A percentile compares a stretch with the other conserved stretches of the same genome.
Conservation (phyloP, 2,888 invertebrate genomes). For the Lysandra coridon region DNA sequence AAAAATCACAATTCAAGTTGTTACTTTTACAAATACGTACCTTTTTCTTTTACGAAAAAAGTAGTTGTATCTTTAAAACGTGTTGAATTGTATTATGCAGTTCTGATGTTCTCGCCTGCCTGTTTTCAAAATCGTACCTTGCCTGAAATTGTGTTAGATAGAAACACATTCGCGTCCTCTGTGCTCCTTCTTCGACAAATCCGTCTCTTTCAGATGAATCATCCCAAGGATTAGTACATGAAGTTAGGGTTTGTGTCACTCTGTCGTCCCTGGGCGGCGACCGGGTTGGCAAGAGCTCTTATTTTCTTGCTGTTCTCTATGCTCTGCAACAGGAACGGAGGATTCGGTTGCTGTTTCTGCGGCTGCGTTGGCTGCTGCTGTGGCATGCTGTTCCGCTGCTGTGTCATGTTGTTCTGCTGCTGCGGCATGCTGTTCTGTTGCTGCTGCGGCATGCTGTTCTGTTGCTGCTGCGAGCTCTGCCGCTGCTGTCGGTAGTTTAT, state of each 20-base stretch:
- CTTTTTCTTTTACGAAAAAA: neutral
- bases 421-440: neutral
- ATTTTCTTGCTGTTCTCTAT: conserved; percentile 65
- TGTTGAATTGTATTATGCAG: neutral
- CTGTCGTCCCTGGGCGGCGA: conserved; percentile 55
- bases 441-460: conserved; percentile 40
- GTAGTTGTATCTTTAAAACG: neutral
- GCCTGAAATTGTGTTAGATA: conserved; percentile 48
- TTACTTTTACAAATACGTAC: neutral
- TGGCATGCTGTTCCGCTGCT: conserved; percentile 46
- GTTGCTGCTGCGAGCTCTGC: conserved; percentile 42
- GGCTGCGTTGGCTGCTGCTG: conserved; percentile 41
- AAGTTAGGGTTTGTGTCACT: conserved; percentile 72
- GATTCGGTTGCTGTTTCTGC: conserved; percentile 41
- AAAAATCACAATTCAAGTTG: neutral
- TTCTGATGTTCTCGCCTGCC: neutral
- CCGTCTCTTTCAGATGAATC: neutral
- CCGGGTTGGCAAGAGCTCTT: conserved; percentile 52
- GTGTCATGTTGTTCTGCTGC: conserved; percentile 31
- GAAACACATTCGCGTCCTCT: conserved; percentile 64
- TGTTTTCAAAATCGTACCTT: neutral
- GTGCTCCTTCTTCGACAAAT: conserved; percentile 57
- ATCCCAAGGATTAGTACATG: conserved; percentile 53
- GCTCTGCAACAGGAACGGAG: conserved; percentile 69
- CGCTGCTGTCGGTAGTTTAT: conserved; percentile 58